Evolutionary conservation across 1,140 invertebrate genomes (phyloP).

Genomic region (Bradynema listronoti): DNA sequence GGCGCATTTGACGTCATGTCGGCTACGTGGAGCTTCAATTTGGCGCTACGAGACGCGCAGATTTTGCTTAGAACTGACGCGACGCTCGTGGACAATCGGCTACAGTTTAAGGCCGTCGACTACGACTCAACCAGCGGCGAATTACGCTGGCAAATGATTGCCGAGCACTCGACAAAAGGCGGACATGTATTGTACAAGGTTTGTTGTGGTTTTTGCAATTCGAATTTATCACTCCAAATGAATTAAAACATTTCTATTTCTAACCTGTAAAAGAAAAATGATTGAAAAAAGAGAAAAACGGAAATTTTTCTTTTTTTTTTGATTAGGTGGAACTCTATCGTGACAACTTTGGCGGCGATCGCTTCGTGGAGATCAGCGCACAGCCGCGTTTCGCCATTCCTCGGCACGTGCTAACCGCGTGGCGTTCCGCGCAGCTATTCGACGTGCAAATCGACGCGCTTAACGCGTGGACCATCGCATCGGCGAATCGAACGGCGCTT

Average conservation of each 20-base stretch:
- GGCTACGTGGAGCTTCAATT: constrained; percentile 41
- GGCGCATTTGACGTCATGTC: constrained; percentile 46
- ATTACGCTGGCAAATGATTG: constrained; percentile 27
- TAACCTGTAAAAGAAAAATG: too few species aligned
- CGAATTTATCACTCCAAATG: too few species aligned
- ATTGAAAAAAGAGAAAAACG: too few species aligned
- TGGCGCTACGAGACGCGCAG: constrained; percentile 30
- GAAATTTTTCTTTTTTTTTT: constrained; percentile 27
- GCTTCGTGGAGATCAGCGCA: constrained; percentile 30
- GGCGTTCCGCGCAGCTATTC: constrained; percentile 50
- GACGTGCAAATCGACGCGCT: constrained; percentile 47
- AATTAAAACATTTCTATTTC: too few species aligned
- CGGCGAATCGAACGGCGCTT: constrained; percentile 46
- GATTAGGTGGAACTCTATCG: constrained; percentile 42
- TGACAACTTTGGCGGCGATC: constrained; percentile 48
- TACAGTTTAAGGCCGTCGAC: constrained; percentile 36
- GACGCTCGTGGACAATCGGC: constrained; percentile 12
- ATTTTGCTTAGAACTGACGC: constrained; percentile 28
- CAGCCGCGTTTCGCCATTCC: constrained; percentile 34
- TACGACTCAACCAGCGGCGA: constrained; percentile 25
- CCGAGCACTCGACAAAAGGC: constrained; percentile 16
- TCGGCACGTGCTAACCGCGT: constrained; percentile 32
- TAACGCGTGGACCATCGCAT: constrained; percentile 40
- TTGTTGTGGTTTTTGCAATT: too few species aligned
- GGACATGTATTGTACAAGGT: constrained; percentile 24